A percentile compares a stretch with the other conserved stretches of the same genome.
Conservation (phyloP, 1,140 invertebrate genomes). For the Pissodes strobi region DNA sequence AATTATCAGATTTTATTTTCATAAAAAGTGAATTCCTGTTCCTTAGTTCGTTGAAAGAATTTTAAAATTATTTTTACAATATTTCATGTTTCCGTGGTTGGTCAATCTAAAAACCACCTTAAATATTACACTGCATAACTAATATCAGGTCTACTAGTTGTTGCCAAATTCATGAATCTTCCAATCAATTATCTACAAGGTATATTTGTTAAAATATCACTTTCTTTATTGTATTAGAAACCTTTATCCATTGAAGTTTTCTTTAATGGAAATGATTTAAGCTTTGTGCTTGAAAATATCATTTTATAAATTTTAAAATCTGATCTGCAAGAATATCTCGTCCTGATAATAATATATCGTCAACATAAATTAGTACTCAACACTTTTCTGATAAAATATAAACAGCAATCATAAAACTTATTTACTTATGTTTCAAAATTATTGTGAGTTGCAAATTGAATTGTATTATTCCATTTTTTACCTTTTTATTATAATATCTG, state of each 20-base stretch:
- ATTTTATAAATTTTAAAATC: too few relatives aligned
- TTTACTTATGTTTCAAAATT: too few relatives aligned
- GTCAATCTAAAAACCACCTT: not conserved
- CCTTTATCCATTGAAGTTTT: constrained; percentile 8
- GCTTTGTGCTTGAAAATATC: constrained; percentile 9
- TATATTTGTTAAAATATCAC: not conserved
- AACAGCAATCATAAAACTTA: too few relatives aligned
- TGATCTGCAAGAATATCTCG: too few relatives aligned
- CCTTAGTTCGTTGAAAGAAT: not conserved
- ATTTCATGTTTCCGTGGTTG: not conserved
- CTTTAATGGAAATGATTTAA: not conserved
- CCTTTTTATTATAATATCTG: not conserved
- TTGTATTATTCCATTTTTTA: constrained; percentile 16
- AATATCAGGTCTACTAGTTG: not conserved
- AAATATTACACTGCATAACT: not conserved
- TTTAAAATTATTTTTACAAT: not conserved
- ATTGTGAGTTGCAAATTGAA: constrained; percentile 23
- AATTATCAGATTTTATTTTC: too few relatives aligned
- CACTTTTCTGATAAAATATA: not conserved
- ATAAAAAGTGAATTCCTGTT: too few relatives aligned
- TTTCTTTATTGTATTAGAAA: not conserved
- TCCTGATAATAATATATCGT: too few relatives aligned
- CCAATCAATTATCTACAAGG: not conserved
- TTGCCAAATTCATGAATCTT: not conserved
- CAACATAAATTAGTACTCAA: constrained; percentile 12